A percentile compares a stretch with the other conserved stretches of the same genome.
Evolutionary conservation across 2,888 invertebrate genomes (phyloP).

Genomic region (Drosophila rubida): DNA sequence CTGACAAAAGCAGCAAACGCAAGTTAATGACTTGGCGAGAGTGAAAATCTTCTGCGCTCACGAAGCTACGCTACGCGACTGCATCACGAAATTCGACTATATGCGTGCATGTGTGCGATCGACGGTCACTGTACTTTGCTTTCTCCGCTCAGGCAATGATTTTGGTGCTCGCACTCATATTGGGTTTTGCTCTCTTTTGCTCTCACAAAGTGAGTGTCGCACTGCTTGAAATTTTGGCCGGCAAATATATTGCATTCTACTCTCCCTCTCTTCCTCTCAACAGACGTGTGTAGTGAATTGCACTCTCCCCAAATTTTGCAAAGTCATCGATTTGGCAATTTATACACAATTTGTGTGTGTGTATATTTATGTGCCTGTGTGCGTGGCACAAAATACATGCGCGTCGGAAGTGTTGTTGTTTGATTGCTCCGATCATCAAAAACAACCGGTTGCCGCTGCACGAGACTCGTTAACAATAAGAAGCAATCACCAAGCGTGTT

Average conservation of each 20-base stretch:
- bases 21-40: neutral
- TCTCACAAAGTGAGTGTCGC: neutral
- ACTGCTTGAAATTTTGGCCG: slow-evolving; percentile 1
- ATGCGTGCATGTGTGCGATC: neutral
- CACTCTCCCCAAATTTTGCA: slow-evolving; percentile 2
- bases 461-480: slow-evolving; percentile 17
- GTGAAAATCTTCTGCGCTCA: neutral
- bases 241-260: neutral
- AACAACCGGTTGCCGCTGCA: slow-evolving; percentile 18
- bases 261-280: neutral
- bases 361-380: neutral
- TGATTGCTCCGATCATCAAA: neutral
- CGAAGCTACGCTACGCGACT: slow-evolving; percentile 4
- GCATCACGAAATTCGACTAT: neutral
- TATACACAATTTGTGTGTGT: neutral
- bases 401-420: slow-evolving; percentile 1
- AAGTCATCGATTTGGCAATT: slow-evolving; percentile 9
- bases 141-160: neutral
- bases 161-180: neutral
- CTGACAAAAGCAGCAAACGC: slow-evolving; percentile 48
- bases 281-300: neutral
- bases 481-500: neutral
- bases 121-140: neutral
- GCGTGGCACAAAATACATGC: neutral
- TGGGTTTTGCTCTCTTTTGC: neutral